phyloP scores from a whole-genome alignment of 2,113 vertebrate species.

The Calyptommatus sinebrachiatus region DNA sequence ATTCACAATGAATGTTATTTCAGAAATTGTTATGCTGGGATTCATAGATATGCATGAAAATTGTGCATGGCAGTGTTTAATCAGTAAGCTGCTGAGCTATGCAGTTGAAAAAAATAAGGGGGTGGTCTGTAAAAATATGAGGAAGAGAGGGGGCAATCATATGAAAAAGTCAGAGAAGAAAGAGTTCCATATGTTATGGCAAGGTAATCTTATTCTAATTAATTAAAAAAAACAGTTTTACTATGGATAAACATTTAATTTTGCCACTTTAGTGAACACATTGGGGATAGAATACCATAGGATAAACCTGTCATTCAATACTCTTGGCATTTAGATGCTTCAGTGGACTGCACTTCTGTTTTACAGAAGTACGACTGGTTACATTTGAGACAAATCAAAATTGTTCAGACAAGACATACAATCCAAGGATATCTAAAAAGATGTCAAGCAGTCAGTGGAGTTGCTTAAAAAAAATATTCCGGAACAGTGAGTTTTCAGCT shows the following conservation, averaged over 20 bases:
- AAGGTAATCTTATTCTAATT: background rate
- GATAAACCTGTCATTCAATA: background rate
- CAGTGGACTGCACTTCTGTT: background rate
- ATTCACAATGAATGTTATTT: background rate
- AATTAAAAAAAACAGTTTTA: background rate
- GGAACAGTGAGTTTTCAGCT: background rate
- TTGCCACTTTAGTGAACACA: background rate
- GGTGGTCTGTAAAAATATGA: background rate
- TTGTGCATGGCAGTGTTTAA: background rate
- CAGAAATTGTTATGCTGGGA: background rate
- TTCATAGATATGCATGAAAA: background rate
- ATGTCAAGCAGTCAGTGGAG: fast-evolving
- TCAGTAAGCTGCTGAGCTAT: background rate
- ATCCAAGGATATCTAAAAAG: slow-evolving; percentile 12
- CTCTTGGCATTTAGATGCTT: background rate
- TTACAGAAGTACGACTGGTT: background rate
- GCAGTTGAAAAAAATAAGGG: background rate
- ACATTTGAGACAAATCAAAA: background rate
- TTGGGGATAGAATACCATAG: background rate
- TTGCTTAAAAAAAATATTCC: background rate
- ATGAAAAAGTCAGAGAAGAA: background rate
- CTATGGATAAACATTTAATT: too few relatives aligned
- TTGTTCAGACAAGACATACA: background rate
- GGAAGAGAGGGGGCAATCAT: background rate
- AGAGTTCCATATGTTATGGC: background rate